Base-by-base conservation (phyloP, 2,888 invertebrate species). In the Ecdyonurus torrentis region DNA sequence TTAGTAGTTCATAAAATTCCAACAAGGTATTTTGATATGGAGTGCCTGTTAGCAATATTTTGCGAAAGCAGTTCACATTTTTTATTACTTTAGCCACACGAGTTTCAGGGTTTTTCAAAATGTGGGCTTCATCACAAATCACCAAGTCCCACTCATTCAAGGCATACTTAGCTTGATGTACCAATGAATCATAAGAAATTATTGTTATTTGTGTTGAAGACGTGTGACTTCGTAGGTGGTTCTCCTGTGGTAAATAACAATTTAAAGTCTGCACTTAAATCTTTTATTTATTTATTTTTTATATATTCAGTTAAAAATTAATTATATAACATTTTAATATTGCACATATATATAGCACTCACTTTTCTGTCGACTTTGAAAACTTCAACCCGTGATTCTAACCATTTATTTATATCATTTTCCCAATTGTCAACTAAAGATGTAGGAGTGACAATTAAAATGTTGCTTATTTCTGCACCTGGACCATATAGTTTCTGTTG, bases 81-180 rank as follows among this genome's bases (percentile, higher is more conserved):
- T 37, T 37, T 37, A 37, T 5, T 22, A 59, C 63, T 52, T 63
- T 55, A 15, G 80, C 75, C 22, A 80, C 77, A 73, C 84, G 84
- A 23, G 80, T 80, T 23, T 76, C 74, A 58, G 76, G 75, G 70
- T 85, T 85, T 71, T 87, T 87, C 50, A 84, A 70, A 23, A 85
- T 76, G 71, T 87, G 86, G 1, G 84, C 86, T 73, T 87, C 87
- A 72, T 87, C 87, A 71, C 86, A 87, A 37, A 86, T 76, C 2
- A 86, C 70, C 25, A 86, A 71, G 72, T 86, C 85, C 74, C 55
- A 55, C n/a, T 37, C 37, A 80, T 79, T 20, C 20, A 75, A 69
- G 20, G 78, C 67, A 2, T 69, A 64, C 2, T 76, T 74, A 66
- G 71, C 70, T 61, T 71, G 74, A 24, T 80, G 74, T 1, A 83